Base-by-base conservation (phyloP, 2,113 vertebrate species). In the Corythoichthys haematopterus region DNA sequence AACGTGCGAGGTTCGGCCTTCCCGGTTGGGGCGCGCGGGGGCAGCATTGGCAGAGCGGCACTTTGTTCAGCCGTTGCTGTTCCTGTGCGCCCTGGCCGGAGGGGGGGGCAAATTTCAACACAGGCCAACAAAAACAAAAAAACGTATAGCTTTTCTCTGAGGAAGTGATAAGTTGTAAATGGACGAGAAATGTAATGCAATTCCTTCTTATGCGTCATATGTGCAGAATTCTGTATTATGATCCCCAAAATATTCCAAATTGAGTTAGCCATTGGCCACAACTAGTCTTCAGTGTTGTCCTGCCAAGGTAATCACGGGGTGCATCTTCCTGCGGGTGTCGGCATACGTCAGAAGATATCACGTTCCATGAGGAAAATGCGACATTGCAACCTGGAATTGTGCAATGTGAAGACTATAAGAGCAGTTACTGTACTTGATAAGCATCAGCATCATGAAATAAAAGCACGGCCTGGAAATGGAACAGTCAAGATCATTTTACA, bases 381-480 rank as follows among this genome's bases (percentile, higher is more conserved):
- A 67, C 77, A 79, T 84, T 35, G 55, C 33, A 56, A 56, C 11
- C 33, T 56, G 20, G 53, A 9, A 35, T 55, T 35, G 33, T 33
- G 28, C 53, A 55, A 35, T 36, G 55, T 35, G 28, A 36, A 35
- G 11, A 12, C 11, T 56, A 56, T 36, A 35, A 56, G 35, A 56
- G 55, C 4, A 65, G 82, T 87, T 87, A 87, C 85, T 91, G 85
- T 83, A 88, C 84, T 76, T 87, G 89, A 91, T 90, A 88, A 90
- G 90, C 89, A 89, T 90, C 87, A 90, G 91, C 83, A 80, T 83
- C 80, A 80, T 88, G 85, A 91, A 91, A 88, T 68, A 86, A 79
- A 83, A 81, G 76, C 68, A 71, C 77, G 64, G 75, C 68, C 82
- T 38, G 0, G 75, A 82, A 75, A 84, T 75, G 85, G 77, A 84